A percentile compares a stretch with the other conserved stretches of the same genome.
phyloP scores from a whole-genome alignment of 2,797 vertebrate species.

The Myotis planiceps region DNA sequence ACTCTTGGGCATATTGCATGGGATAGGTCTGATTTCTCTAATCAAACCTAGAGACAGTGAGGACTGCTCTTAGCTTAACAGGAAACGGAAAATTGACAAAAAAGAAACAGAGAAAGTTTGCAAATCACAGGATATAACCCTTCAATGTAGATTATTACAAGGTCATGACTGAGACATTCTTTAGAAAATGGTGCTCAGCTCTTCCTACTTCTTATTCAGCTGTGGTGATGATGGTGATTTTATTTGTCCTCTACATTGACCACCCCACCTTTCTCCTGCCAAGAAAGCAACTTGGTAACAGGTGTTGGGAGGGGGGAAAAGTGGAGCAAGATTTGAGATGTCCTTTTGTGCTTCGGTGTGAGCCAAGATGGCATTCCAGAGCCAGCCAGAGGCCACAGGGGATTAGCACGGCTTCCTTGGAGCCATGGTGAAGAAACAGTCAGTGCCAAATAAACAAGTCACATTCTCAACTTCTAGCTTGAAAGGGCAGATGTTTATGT shows the following conservation, averaged over 20 bases:
- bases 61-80: background rate
- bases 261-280: slow-evolving; percentile 10
- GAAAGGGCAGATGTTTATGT: background rate
- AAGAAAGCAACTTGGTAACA: background rate
- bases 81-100: background rate
- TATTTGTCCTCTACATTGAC: background rate
- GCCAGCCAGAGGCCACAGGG: background rate
- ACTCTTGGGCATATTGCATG: background rate
- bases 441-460: slow-evolving; percentile 24
- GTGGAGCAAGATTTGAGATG: background rate
- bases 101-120: background rate
- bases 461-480: background rate
- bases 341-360: background rate
- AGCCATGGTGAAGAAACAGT: slow-evolving; percentile 2
- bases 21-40: background rate
- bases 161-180: background rate
- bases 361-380: slow-evolving; percentile 4
- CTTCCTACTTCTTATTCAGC: slow-evolving; percentile 17
- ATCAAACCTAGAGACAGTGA: background rate
- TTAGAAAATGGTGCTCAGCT: background rate
- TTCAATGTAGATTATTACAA: background rate
- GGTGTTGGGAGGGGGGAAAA: background rate
- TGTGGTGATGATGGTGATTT: background rate
- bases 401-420: background rate
- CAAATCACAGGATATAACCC: background rate